Conservation (phyloP, 2,113 vertebrate genomes). For the Hydrolagus affinis region DNA sequence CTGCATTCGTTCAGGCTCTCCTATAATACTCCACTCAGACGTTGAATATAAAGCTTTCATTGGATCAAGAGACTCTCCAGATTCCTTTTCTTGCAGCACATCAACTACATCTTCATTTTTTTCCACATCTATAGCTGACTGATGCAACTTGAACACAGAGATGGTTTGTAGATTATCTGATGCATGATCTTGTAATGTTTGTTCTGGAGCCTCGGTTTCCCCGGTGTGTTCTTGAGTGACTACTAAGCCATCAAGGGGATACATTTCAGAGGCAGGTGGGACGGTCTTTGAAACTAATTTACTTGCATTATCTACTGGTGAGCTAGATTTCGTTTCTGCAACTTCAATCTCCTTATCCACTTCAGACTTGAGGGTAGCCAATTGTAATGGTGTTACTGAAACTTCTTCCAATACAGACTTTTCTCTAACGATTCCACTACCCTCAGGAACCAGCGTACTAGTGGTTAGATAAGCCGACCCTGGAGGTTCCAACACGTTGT, state of each 20-base stretch:
- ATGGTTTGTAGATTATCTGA: neutral
- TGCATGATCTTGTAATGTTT: neutral
- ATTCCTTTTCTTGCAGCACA: too few relatives aligned
- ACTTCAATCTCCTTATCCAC: neutral
- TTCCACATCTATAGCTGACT: neutral
- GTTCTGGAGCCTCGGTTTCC: neutral
- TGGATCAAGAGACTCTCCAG: neutral
- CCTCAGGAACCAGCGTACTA: slow-evolving; percentile 39
- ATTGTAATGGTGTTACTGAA: neutral
- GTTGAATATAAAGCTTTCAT: neutral
- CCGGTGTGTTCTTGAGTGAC: neutral
- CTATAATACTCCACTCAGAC: neutral
- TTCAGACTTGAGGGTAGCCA: neutral
- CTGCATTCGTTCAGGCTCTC: neutral
- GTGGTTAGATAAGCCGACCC: slow-evolving; percentile 49
- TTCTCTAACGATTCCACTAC: neutral
- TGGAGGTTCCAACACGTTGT: slow-evolving; percentile 52
- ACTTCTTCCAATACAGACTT: neutral
- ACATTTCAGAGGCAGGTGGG: neutral
- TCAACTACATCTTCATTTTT: neutral
- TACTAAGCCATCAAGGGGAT: neutral
- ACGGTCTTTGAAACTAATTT: neutral
- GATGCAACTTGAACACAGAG: neutral
- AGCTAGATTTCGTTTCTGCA: neutral
- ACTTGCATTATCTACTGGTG: neutral